phyloP scores from a whole-genome alignment of 2,113 vertebrate species.

The Xiphorhynchus elegans region DNA sequence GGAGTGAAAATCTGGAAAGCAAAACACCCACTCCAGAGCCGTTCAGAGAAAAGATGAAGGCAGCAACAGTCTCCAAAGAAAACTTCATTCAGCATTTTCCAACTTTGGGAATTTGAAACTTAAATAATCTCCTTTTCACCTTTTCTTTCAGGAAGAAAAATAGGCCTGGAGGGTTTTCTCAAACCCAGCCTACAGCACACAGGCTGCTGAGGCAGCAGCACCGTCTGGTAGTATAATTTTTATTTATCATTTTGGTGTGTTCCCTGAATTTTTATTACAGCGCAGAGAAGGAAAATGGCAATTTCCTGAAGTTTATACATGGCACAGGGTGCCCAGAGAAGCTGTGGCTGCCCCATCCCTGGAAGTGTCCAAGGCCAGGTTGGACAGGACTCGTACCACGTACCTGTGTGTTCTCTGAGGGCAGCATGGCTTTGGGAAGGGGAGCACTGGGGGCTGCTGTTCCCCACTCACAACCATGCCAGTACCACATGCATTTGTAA shows the following conservation, averaged over 20 bases:
- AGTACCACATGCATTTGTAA: neutral
- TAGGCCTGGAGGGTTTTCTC: neutral
- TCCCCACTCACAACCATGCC: rapidly evolving
- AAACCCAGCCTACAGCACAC: neutral
- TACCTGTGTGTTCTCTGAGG: neutral
- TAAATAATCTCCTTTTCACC: neutral
- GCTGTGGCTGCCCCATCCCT: neutral
- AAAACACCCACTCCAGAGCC: neutral
- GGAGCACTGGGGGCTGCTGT: too few species aligned
- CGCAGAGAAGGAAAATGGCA: neutral
- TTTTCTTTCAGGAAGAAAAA: neutral
- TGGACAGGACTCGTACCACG: neutral
- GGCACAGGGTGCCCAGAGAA: neutral
- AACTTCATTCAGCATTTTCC: neutral
- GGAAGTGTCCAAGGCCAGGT: neutral
- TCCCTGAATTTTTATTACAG: neutral
- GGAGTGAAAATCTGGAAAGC: neutral
- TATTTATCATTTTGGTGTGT: conserved; percentile 17
- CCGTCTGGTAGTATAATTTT: neutral
- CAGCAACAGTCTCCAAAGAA: neutral
- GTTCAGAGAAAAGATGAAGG: neutral
- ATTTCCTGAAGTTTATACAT: conserved; percentile 32
- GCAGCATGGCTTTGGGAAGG: neutral
- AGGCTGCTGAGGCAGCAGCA: conserved; percentile 8
- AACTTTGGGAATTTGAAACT: neutral